Conservation (phyloP, 2,888 invertebrate genomes). For the Eulithis prunata region DNA sequence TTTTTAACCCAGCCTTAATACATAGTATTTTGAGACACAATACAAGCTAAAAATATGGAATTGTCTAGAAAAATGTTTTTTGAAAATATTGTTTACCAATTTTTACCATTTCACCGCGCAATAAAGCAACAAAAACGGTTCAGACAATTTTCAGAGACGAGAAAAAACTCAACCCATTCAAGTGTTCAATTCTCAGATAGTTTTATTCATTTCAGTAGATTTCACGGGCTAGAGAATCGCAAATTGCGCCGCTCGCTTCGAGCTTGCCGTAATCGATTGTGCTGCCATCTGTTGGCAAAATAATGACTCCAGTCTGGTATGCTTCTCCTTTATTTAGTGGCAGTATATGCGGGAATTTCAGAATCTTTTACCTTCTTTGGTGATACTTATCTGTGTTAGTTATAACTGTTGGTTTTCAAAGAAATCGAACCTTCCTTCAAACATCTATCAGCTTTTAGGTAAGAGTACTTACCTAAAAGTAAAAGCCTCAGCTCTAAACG, state of each 20-base stretch:
- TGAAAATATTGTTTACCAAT: neutral
- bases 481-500: too few species aligned
- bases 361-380: constrained; percentile 5
- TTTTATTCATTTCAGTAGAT: constrained; percentile 83
- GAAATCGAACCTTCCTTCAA: neutral
- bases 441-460: too few species aligned
- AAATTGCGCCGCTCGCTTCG: constrained; percentile 76
- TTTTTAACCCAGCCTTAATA: too few species aligned
- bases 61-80: too few species aligned
- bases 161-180: constrained; percentile 49
- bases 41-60: too few species aligned
- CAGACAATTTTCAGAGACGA: constrained; percentile 33
- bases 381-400: too few species aligned
- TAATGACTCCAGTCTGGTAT: constrained; percentile 79
- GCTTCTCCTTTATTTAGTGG: constrained; percentile 63
- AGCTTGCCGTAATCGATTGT: constrained; percentile 76
- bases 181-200: constrained; percentile 73
- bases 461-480: too few species aligned
- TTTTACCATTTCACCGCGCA: constrained; percentile 7
- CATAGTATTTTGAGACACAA: too few species aligned
- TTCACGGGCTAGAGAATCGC: constrained; percentile 76
- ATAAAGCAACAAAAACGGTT: constrained; percentile 17
- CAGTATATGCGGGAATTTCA: constrained; percentile 50
- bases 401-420: neutral
- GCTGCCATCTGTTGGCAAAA: constrained; percentile 82